These are phyloP conservation scores for Pontoporia blainvillei DNA, from an alignment of 2,113 vertebrate genomes.

Conservation along the genomic window DNA sequence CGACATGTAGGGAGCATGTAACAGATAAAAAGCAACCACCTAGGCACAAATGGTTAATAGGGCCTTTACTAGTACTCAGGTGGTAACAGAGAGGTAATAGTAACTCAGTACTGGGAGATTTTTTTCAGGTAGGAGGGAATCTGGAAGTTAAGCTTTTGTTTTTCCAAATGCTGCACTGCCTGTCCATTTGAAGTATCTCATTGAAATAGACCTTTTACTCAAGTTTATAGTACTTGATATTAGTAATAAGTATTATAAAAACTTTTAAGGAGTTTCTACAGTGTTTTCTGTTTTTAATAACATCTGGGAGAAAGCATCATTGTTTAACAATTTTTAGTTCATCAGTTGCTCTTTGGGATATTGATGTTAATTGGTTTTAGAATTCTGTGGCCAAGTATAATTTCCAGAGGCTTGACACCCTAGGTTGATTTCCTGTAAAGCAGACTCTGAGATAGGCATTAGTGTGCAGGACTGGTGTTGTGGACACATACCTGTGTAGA, in stretches of 20 bases:
- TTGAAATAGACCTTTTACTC: not conserved
- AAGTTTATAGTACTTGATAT: not conserved
- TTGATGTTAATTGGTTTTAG: not conserved
- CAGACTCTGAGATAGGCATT: no score
- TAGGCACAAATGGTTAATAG: not conserved
- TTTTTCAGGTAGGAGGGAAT: not conserved
- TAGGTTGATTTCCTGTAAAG: not conserved
- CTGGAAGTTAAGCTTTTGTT: not conserved
- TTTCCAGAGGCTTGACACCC: not conserved
- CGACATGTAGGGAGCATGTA: not conserved
- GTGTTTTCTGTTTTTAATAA: not conserved
- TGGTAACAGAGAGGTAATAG: not conserved
- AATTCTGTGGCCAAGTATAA: not conserved
- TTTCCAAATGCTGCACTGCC: not conserved
- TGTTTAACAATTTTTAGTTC: not conserved
- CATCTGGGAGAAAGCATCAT: not conserved
- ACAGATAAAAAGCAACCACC: not conserved
- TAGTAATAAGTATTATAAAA: not conserved
- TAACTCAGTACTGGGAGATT: not conserved
- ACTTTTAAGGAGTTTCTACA: not conserved
- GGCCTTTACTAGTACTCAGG: not conserved
- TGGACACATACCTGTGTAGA: not conserved
- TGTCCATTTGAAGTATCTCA: not conserved
- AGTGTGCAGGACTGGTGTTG: fast-evolving
- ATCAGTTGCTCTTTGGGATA: not conserved